phyloP scores from a whole-genome alignment of 2,888 invertebrate species.

The Acanthococcus lagerstroemiae region DNA sequence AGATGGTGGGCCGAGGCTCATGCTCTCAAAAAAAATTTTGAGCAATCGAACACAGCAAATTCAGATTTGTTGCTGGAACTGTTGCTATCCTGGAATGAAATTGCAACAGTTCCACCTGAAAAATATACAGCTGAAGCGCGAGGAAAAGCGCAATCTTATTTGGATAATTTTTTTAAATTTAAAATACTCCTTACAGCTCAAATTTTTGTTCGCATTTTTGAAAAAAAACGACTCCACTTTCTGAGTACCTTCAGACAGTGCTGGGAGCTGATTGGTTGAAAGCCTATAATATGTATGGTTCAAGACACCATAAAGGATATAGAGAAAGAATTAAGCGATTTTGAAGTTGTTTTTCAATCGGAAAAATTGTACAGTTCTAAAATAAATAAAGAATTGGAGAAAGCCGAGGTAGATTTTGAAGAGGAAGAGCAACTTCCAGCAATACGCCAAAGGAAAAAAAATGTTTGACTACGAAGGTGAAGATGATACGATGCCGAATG shows the following conservation, averaged over 20 bases:
- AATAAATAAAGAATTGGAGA: too few relatives aligned
- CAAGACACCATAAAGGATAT: slow-evolving; percentile 1
- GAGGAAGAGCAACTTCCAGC: slow-evolving; percentile 1
- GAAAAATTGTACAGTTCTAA: slow-evolving; percentile 10
- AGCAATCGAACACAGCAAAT: too few relatives aligned
- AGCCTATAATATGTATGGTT: slow-evolving; percentile 21
- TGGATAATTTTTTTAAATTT: slow-evolving; percentile 16
- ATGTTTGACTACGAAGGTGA: too few relatives aligned
- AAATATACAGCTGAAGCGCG: too few relatives aligned
- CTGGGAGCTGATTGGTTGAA: slow-evolving; percentile 26
- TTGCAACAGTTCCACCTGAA: too few relatives aligned
- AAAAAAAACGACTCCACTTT: slow-evolving; percentile 23
- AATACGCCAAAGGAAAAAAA: slow-evolving; percentile 7
- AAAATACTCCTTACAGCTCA: slow-evolving; percentile 26
- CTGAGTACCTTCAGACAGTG: slow-evolving; percentile 29
- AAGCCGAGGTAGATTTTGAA: slow-evolving; percentile 13
- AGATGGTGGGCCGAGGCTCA: too few relatives aligned
- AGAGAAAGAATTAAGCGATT: not conserved
- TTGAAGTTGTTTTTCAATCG: slow-evolving; percentile 4
- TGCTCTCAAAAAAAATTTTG: not conserved
- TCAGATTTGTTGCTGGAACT: too few relatives aligned
- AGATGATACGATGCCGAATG: too few relatives aligned
- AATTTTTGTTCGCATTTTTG: slow-evolving; percentile 27
- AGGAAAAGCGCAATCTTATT: too few relatives aligned
- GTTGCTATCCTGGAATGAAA: too few relatives aligned